Evolutionary conservation across 2,888 invertebrate species (phyloP), one percentile per base, ranked within the genome.

Genomic region (Heterodera filipjevi): DNA sequence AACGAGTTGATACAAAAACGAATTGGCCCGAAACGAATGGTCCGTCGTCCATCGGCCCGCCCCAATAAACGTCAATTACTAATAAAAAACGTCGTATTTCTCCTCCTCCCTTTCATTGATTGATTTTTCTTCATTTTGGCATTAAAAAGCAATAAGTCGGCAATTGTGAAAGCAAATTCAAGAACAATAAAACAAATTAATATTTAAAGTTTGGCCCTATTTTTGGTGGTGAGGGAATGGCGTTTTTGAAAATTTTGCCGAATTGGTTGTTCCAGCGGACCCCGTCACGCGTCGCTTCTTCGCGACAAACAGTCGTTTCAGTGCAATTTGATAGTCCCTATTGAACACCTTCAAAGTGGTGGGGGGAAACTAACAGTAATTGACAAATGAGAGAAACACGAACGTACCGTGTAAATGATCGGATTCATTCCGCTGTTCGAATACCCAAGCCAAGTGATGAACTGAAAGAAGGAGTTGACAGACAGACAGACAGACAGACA

Each of bases 381-480:
- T 5, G 59, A 22, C 2, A 59, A 27, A 59, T 3, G 10, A 59
- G 1, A 53, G 22, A n/a, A n/a, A n/a, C n/a, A 16, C n/a, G 30
- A 68, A 39, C n/a, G n/a, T 3, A 87, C 88, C 80, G 89, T 89
- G 80, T 89, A 89, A 78, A 89, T 89, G 64, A 89, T 89, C 6
- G 89, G 89, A 78, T 89, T 89, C 88, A 89, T 89, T 30, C 89
- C 89, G 12, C 87, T 87, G 77, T 89, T 84, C 22, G 59, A 66
- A 82, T 88, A 88, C 16, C 87, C 87, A 32, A 89, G 78, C 88
- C 88, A 89, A 8, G 89, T 89, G 73, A 89, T 89, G 82, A 89
- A 89, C 73, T 73, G 12, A 49, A 73, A n/a, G 39, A 12, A 39
- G 2, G 6, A 39, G 12, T 10, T 6, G 8, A 39, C 39, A 10